A percentile compares a stretch with the other conserved stretches of the same genome.
Evolutionary conservation across 2,797 vertebrate genomes (phyloP).

Genomic region (Artibeus jamaicensis): DNA sequence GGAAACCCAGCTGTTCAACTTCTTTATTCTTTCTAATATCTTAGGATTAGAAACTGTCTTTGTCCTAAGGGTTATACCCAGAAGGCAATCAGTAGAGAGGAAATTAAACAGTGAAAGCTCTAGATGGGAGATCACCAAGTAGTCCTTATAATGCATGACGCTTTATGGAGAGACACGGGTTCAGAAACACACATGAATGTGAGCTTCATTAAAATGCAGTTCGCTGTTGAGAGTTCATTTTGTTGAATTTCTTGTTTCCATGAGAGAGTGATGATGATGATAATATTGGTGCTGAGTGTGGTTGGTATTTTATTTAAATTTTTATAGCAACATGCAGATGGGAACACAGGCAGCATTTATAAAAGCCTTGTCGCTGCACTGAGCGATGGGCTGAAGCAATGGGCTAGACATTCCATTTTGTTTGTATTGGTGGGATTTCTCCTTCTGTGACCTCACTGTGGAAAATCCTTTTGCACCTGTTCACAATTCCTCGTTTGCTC

Average conservation of each 20-base stretch:
- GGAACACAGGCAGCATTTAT: slow-evolving; percentile 27
- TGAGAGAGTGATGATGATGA: slow-evolving; percentile 33
- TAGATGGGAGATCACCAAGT: not conserved
- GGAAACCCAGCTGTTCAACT: not conserved
- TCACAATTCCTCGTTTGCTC: slow-evolving; percentile 61
- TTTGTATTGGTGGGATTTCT: slow-evolving; percentile 58
- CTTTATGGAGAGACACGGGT: not conserved
- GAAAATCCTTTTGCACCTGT: slow-evolving; percentile 68
- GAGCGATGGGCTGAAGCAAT: not conserved
- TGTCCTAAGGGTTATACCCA: not conserved
- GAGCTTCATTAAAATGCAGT: slow-evolving; percentile 18
- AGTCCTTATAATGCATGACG: not conserved
- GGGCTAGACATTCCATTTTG: not conserved
- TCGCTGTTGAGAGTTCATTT: slow-evolving; percentile 17
- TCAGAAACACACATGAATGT: not conserved
- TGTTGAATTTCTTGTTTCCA: slow-evolving; percentile 59
- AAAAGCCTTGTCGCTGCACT: not conserved
- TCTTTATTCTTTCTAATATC: not conserved
- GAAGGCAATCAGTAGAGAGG: not conserved
- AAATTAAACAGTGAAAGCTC: not conserved
- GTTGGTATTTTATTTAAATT: slow-evolving; percentile 59
- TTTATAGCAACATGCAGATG: slow-evolving; percentile 38
- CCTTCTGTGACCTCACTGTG: slow-evolving; percentile 60
- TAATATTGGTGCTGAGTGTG: slow-evolving; percentile 9
- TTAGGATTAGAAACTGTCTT: not conserved